Percentiles rank a stretch among this genome's conserved stretches.
These are phyloP conservation scores for Chaetophractus vellerosus DNA, from an alignment of 2,797 vertebrate genomes.

Conservation along the genomic window DNA sequence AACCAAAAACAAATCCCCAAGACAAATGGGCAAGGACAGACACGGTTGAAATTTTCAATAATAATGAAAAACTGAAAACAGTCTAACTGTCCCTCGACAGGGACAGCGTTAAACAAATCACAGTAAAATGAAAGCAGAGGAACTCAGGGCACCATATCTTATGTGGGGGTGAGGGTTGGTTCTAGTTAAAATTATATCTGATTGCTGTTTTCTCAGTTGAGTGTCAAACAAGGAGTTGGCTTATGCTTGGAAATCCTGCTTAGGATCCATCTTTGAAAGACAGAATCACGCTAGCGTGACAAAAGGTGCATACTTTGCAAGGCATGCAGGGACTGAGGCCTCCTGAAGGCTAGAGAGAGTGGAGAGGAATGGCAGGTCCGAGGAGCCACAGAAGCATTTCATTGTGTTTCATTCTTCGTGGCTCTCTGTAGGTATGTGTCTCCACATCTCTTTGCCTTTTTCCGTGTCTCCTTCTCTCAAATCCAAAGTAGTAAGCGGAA, in stretches of 20 bases:
- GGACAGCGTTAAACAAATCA: not conserved
- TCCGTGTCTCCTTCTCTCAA: not conserved
- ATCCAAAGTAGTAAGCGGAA: not conserved
- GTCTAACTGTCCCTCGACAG: not conserved
- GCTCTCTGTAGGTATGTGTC: not conserved
- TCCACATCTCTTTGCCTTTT: not conserved
- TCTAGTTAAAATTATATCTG: not conserved
- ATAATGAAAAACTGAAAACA: not conserved
- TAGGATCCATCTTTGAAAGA: not conserved
- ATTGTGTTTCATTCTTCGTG: not conserved
- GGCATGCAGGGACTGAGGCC: fast-evolving
- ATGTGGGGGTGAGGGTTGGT: not conserved
- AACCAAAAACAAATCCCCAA: not conserved
- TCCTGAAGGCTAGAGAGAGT: fast-evolving
- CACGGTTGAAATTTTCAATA: not conserved
- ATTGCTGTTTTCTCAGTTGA: not conserved
- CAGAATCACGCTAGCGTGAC: fast-evolving
- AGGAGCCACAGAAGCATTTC: not conserved
- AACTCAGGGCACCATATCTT: fast-evolving
- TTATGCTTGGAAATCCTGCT: not conserved
- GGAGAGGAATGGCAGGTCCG: not conserved
- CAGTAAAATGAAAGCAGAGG: not conserved
- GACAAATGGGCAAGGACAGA: not conserved
- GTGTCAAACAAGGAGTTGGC: not conserved
- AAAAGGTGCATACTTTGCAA: too few relatives aligned